Evolutionary conservation across 64 coral and sea anemone species (phyloP), one percentile per base, ranked within the genome.

Genomic region (Pocillopora damicornis): DNA sequence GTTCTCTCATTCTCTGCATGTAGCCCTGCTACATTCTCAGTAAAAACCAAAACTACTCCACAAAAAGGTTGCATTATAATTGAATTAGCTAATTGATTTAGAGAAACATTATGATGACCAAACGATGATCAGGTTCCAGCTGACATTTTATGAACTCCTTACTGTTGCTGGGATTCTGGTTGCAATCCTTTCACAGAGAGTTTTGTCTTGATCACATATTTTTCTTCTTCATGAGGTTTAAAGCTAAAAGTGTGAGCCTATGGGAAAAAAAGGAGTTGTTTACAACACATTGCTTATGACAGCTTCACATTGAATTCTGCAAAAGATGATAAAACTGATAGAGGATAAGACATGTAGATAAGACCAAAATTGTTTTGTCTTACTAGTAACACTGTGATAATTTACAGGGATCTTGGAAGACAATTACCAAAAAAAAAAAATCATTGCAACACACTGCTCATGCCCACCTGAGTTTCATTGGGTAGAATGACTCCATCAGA

Each of bases 131-230:
- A 30, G 30, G 30, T 30, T 30, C 30, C 30, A 30, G 30, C 30
- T 30, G 30, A 30, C 30, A 30, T 30, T 30, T 30, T 30, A 30
- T 30, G 30, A 30, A 30, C 30, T 30, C 17, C 80, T 57, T 74
- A 75, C 86, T 56, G 77, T 72, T 80, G 37, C 13, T 30, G 61
- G n/a, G 34, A 51, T 35, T 60, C 77, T 73, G 1, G 20, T 7
- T 73, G 81, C 37, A 71, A 85, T 73, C 65, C 81, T 85, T 85
- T 92, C 23, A 89, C 92, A 74, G 89, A 83, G 13, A 94, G 95
- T 37, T 98, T 98, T 6, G 89, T 69, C 82, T 94, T 94, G 15
- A 92, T 87, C 9, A 98, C 81, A 79, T 92, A 94, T 37, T 94
- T 98, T 37, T 68, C 86, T 38, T 94, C 95, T 17, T 89, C 89